Conservation (phyloP, 2,888 invertebrate genomes). For the Epistrophe grossulariae region DNA sequence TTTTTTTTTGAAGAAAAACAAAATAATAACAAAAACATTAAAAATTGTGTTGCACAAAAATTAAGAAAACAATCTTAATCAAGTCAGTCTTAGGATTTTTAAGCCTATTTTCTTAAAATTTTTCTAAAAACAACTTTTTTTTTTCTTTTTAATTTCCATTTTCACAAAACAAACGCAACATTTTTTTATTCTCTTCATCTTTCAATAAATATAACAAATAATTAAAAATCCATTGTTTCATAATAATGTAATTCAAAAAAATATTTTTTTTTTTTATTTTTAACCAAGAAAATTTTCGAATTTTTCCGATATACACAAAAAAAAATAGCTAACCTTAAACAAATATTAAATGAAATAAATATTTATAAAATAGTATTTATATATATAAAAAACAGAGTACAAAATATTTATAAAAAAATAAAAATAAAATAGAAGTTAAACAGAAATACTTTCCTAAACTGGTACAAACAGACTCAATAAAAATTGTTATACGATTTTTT, state of each 20-base stretch:
- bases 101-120: conserved; percentile 73
- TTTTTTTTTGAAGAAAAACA: background rate
- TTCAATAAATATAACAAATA: conserved; percentile 73
- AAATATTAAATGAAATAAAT: conserved; percentile 43
- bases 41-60: conserved; percentile 70
- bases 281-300: conserved; percentile 47
- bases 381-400: conserved; percentile 53
- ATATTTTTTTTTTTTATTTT: conserved; percentile 39
- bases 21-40: conserved; percentile 12
- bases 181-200: conserved; percentile 36
- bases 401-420: conserved; percentile 35
- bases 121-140: conserved; percentile 71
- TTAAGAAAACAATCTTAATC: conserved; percentile 76
- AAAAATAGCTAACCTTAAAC: conserved; percentile 49
- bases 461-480: conserved; percentile 67
- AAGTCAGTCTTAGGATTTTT: conserved; percentile 75
- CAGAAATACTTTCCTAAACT: conserved; percentile 74
- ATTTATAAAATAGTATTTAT: conserved; percentile 34
- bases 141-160: conserved; percentile 35
- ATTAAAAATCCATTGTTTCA: conserved; percentile 51
- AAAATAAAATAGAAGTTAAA: conserved; percentile 47
- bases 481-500: conserved; percentile 67
- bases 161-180: conserved; percentile 67
- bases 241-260: conserved; percentile 14
- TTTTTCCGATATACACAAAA: conserved; percentile 1